Conservation (phyloP, 2,888 invertebrate species). For the Glaucopsyche alexis region DNA sequence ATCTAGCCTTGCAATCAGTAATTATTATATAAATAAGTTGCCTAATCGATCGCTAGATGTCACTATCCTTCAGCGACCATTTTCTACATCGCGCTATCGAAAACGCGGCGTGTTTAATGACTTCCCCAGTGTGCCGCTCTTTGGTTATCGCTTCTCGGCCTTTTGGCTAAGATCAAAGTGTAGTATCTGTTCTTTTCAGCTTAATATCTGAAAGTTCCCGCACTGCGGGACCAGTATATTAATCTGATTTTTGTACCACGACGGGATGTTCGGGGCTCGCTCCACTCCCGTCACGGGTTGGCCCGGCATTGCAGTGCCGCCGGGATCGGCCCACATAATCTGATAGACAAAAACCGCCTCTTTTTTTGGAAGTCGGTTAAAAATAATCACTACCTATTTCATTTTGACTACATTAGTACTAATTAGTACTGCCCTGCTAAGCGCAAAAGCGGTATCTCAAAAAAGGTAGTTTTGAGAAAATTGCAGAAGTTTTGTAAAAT, state of each 20-base stretch:
- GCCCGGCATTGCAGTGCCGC: constrained; percentile 51
- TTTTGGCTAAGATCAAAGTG: constrained; percentile 49
- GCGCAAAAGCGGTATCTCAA: too few relatives aligned
- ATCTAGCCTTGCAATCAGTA: not conserved
- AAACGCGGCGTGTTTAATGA: constrained; percentile 29
- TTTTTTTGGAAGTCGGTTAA: too few relatives aligned
- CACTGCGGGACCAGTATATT: constrained; percentile 50
- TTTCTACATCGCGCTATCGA: constrained; percentile 31
- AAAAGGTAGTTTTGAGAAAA: too few relatives aligned
- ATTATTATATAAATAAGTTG: not conserved
- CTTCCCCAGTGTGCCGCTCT: not conserved
- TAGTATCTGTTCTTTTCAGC: constrained; percentile 50
- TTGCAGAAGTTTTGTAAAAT: too few relatives aligned
- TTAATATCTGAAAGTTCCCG: constrained; percentile 50
- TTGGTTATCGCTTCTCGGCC: constrained; percentile 44
- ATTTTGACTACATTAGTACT: too few relatives aligned
- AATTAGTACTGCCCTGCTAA: too few relatives aligned
- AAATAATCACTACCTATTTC: too few relatives aligned
- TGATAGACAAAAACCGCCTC: too few relatives aligned
- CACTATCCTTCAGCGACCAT: not conserved
- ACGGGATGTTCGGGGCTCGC: constrained; percentile 50
- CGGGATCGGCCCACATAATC: constrained; percentile 45
- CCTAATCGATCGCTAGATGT: not conserved
- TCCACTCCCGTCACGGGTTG: constrained; percentile 50
- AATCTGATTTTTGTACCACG: constrained; percentile 47